Evolutionary conservation across 92 coral and sea anemone species (phyloP).

Genomic region (Zoanthus gigantus): DNA sequence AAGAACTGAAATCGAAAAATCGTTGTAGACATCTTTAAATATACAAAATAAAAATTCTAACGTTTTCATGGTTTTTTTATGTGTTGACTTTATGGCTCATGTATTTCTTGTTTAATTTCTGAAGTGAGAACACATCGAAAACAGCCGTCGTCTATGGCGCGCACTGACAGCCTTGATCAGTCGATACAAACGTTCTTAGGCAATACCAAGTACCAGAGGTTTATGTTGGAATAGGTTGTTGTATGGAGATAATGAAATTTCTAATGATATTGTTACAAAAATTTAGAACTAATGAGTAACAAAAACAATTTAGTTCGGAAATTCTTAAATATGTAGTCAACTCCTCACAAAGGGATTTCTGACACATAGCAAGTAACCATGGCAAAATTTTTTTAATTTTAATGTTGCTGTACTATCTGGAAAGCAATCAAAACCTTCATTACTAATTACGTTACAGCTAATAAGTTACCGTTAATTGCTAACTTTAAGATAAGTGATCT

Average conservation of each 20-base stretch:
- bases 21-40: not conserved
- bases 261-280: not conserved
- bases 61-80: not conserved
- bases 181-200: not conserved
- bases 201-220: not conserved
- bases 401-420: conserved; percentile 4
- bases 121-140: conserved; percentile 12
- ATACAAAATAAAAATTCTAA: not conserved
- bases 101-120: conserved; percentile 28
- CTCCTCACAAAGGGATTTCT: not conserved
- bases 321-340: conserved; percentile 3
- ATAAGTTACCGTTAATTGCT: not conserved
- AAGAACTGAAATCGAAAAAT: not conserved
- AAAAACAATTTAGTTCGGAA: not conserved
- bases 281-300: not conserved
- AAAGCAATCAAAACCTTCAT: not conserved
- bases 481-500: not conserved
- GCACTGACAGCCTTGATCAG: not conserved
- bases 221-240: not conserved
- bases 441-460: not conserved
- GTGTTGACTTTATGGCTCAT: not conserved
- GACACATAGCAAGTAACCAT: not conserved
- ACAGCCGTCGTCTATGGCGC: not conserved
- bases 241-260: not conserved
- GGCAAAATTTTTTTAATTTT: not conserved